These are phyloP conservation scores for Druceiella hillmani DNA, from an alignment of 2,888 invertebrate species.

Conservation along the genomic window DNA sequence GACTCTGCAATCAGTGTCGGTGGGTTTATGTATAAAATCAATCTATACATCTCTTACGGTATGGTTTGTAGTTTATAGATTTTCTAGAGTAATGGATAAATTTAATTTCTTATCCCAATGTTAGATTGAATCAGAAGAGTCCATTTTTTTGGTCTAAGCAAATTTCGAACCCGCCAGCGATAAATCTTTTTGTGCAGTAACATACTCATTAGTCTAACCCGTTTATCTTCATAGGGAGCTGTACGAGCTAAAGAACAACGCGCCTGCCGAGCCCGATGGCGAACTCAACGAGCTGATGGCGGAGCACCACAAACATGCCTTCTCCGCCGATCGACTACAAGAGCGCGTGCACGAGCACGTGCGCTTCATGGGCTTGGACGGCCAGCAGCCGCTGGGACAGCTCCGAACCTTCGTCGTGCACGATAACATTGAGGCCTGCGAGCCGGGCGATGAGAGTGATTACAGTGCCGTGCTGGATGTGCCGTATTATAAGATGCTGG, in stretches of 20 bases:
- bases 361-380: slow-evolving; percentile 36
- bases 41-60: no score
- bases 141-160: no score
- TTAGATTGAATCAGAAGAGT: no score
- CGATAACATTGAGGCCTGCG: slow-evolving; percentile 67
- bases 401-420: slow-evolving; percentile 64
- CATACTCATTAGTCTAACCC: no score
- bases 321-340: slow-evolving; percentile 65
- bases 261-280: slow-evolving; percentile 44
- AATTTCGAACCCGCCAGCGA: no score
- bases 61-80: no score
- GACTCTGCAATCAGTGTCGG: no score
- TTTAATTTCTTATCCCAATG: no score
- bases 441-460: slow-evolving; percentile 55
- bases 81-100: no score
- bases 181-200: no score
- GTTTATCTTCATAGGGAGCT: no score
- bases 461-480: slow-evolving; percentile 55
- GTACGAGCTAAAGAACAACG: slow-evolving; percentile 42
- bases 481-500: slow-evolving; percentile 57
- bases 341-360: slow-evolving; percentile 60
- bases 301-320: slow-evolving; percentile 56
- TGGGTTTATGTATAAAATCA: no score
- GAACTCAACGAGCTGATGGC: slow-evolving; percentile 49
- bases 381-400: slow-evolving; percentile 53